A percentile compares a stretch with the other conserved stretches of the same genome.
phyloP scores from a whole-genome alignment of 2,888 invertebrate genomes.

The Lycaena phlaeas region DNA sequence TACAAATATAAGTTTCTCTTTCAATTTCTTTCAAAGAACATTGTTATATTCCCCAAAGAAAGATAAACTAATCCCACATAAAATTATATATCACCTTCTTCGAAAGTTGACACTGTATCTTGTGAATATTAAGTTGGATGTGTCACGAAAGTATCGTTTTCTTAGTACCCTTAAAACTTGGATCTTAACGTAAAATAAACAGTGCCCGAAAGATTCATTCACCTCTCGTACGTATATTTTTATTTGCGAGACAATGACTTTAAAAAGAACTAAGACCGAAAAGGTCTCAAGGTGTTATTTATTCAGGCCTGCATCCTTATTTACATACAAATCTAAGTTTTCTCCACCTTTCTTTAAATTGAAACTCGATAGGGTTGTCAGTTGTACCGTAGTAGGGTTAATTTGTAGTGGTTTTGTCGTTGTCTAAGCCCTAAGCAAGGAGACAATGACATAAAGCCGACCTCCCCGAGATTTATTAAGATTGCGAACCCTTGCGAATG shows the following conservation, averaged over 20 bases:
- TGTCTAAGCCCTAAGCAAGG: conserved; percentile 50
- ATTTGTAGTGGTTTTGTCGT: conserved; percentile 57
- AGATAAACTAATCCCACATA: conserved; percentile 1
- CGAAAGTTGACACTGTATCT: no score
- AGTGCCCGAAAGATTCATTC: not conserved
- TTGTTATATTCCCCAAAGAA: no score
- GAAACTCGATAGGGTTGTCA: not conserved
- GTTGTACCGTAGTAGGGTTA: conserved; percentile 30
- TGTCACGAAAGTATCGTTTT: conserved; percentile 22
- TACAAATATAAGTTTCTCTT: no score
- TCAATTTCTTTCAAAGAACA: no score
- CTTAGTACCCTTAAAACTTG: conserved; percentile 19
- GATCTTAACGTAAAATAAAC: conserved; percentile 13
- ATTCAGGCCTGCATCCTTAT: not conserved
- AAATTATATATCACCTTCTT: not conserved
- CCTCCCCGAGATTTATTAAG: conserved; percentile 55
- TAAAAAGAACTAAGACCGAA: not conserved
- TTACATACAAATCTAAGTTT: not conserved
- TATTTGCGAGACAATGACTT: not conserved
- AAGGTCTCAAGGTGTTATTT: not conserved
- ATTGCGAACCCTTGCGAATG: conserved; percentile 37
- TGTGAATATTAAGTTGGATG: no score
- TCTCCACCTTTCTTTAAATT: not conserved
- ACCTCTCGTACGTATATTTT: not conserved
- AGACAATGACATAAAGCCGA: conserved; percentile 59